Conservation (phyloP, 2,113 vertebrate species). For the rabbit (Oryctolagus cuniculus) region DNA sequence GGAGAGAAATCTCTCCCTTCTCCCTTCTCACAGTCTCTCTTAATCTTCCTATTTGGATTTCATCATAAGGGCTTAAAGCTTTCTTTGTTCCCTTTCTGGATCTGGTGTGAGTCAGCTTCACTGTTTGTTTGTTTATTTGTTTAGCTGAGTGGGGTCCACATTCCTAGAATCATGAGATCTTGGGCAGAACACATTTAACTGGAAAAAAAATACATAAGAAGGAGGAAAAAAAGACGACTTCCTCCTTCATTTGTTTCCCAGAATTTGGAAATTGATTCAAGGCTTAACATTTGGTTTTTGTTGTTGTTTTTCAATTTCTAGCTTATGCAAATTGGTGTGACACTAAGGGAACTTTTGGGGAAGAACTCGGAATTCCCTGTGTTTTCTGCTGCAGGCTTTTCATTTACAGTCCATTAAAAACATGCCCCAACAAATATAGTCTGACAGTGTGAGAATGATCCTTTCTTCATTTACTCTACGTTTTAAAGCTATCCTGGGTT, state of each 20-base stretch:
- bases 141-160: conserved; percentile 28
- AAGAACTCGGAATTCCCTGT: conserved; percentile 63
- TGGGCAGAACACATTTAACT: neutral
- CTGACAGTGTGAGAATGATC: neutral
- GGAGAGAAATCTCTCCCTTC: neutral
- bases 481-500: neutral
- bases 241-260: neutral
- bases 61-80: neutral
- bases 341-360: neutral
- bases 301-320: conserved; percentile 12
- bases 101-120: conserved; percentile 26
- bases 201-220: neutral
- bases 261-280: conserved; percentile 26
- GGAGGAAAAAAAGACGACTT: neutral
- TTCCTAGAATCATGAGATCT: conserved; percentile 61
- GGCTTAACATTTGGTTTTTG: neutral
- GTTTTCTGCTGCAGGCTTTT: conserved; percentile 17
- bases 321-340: conserved; percentile 2
- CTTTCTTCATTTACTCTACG: neutral
- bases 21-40: neutral
- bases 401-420: neutral
- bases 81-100: conserved; percentile 34
- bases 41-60: neutral
- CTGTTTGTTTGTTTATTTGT: conserved; percentile 52
- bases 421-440: neutral